phyloP scores from a whole-genome alignment of 2,113 vertebrate genomes.

The Leuciscus idus region DNA sequence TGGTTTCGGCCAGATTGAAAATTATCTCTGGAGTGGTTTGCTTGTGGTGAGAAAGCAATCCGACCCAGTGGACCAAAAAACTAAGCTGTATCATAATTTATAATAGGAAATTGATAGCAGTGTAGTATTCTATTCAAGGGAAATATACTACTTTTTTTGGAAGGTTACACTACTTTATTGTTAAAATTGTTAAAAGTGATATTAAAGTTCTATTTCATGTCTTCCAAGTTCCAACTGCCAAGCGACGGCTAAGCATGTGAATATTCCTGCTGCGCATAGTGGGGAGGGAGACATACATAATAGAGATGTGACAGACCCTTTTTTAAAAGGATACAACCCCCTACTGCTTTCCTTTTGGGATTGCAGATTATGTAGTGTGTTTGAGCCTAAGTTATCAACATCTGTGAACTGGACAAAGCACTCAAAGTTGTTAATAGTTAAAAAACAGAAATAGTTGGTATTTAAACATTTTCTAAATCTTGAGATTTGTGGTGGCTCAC shows the following conservation, averaged over 20 bases:
- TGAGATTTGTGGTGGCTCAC: not conserved
- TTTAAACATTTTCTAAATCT: not conserved
- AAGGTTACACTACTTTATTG: not conserved
- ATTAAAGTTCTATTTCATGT: slow-evolving; percentile 12
- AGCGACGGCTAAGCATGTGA: not conserved
- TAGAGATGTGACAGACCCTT: not conserved
- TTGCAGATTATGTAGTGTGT: not conserved
- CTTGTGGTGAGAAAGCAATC: not conserved
- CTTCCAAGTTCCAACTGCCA: not conserved
- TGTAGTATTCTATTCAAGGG: not conserved
- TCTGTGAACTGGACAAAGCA: not conserved
- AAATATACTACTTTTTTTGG: not conserved
- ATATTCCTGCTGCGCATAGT: slow-evolving; percentile 6
- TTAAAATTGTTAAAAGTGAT: not conserved
- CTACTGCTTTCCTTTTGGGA: not conserved
- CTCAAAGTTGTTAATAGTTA: not conserved
- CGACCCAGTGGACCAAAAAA: not conserved
- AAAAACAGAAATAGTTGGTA: not conserved
- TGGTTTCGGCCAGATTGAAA: not conserved
- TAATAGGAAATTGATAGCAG: not conserved
- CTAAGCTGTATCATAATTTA: not conserved
- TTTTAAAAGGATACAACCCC: not conserved
- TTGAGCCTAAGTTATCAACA: not conserved
- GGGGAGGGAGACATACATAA: not conserved
- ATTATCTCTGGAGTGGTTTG: not conserved